Conservation (phyloP, 64 coral and sea anemone genomes). For the Cladopsammia gracilis region DNA sequence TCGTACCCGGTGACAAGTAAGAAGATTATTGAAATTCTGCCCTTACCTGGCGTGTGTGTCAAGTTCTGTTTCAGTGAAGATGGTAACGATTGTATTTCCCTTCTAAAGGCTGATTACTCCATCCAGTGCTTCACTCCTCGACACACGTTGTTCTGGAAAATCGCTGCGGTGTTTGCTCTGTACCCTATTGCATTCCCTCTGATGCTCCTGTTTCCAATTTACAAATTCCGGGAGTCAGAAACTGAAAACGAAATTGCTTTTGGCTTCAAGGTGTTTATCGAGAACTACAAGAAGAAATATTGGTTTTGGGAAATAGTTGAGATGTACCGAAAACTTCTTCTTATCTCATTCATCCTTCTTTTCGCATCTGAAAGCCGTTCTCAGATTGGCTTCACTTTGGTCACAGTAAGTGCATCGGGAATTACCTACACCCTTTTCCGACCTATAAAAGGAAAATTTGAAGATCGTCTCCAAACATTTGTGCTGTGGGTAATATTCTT, state of each 20-base stretch:
- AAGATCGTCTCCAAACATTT: neutral
- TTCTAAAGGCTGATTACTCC: conserved; percentile 8
- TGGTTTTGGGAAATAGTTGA: neutral
- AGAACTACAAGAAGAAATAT: neutral
- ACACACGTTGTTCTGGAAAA: conserved; percentile 43
- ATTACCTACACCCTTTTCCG: conserved; percentile 19
- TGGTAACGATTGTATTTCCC: neutral
- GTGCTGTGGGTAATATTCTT: neutral
- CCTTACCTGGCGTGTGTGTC: conserved; percentile 17
- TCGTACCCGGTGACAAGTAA: conserved; percentile 40
- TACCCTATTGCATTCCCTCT: conserved; percentile 86
- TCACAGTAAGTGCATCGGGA: conserved; percentile 60
- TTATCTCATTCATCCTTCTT: neutral
- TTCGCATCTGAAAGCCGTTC: neutral
- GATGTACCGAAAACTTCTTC: neutral
- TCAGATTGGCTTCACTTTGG: conserved; percentile 53
- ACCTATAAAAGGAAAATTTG: neutral
- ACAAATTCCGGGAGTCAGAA: conserved; percentile 17
- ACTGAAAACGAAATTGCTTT: neutral
- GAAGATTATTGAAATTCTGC: conserved; percentile 41
- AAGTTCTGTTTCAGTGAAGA: neutral
- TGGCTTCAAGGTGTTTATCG: neutral
- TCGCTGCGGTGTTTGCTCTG: conserved; percentile 50
- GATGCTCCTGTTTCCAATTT: conserved; percentile 58
- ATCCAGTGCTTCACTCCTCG: conserved; percentile 17